Evolutionary conservation across 1,140 invertebrate species (phyloP).

Genomic region (Tetranychus cinnabarinus): DNA sequence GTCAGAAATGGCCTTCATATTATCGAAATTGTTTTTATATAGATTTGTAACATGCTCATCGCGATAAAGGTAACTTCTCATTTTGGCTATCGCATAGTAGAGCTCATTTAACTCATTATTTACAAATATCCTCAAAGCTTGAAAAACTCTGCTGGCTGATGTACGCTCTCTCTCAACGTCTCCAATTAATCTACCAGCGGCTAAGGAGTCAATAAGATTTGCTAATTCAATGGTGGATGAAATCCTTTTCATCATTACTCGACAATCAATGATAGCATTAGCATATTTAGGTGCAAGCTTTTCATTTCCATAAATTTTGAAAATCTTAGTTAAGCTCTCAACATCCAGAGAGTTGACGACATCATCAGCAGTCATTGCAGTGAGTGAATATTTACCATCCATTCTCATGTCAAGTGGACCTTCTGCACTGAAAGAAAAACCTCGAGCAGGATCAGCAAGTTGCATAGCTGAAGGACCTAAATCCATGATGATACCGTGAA

Average conservation of each 20-base stretch:
- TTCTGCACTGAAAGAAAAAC: constrained; percentile 58
- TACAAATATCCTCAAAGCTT: constrained; percentile 80
- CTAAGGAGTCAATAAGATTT: constrained; percentile 33
- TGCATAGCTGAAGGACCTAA: constrained; percentile 93
- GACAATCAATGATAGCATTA: constrained; percentile 58
- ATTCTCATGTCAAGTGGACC: constrained; percentile 88
- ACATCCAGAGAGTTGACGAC: constrained; percentile 53
- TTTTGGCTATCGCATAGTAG: constrained; percentile 59
- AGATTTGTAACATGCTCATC: background rate
- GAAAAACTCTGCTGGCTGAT: constrained; percentile 72
- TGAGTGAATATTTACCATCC: constrained; percentile 38
- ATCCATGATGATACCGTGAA: constrained; percentile 76
- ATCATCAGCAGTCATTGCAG: constrained; percentile 54
- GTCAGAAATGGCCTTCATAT: background rate
- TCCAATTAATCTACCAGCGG: constrained; percentile 31
- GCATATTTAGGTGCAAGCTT: constrained; percentile 64
- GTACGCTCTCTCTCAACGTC: constrained; percentile 48
- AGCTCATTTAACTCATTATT: constrained; percentile 94
- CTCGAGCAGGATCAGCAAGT: constrained; percentile 49
- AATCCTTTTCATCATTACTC: constrained; percentile 51
- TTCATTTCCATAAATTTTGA: constrained; percentile 75
- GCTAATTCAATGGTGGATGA: constrained; percentile 59
- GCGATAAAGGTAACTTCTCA: constrained; percentile 37
- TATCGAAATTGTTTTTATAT: background rate
- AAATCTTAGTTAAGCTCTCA: constrained; percentile 47